Percentiles rank a stretch among this genome's conserved stretches.
Evolutionary conservation across 2,888 invertebrate genomes (phyloP).

Genomic region (Catonia carolina): DNA sequence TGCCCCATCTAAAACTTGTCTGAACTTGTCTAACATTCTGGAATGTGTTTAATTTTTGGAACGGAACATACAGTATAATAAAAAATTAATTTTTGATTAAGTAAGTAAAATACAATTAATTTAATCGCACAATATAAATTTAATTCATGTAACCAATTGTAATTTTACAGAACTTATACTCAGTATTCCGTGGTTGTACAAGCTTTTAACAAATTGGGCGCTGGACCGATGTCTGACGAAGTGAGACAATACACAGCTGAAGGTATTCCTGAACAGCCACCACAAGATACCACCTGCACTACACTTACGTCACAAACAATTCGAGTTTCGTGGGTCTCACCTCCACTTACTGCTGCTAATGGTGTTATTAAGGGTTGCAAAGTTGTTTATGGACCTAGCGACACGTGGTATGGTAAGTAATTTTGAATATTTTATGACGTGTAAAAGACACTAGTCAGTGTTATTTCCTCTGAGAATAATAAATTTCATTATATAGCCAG

Average conservation of each 20-base stretch:
- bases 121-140: no score
- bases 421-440: not conserved
- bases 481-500: no score
- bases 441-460: no score
- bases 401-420: slow-evolving; percentile 83
- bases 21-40: no score
- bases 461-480: no score
- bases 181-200: slow-evolving; percentile 94
- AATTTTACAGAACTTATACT: slow-evolving; percentile 70
- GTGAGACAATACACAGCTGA: slow-evolving; percentile 89
- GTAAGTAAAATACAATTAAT: not conserved
- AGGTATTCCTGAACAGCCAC: slow-evolving; percentile 86
- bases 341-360: slow-evolving; percentile 84
- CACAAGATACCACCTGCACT: slow-evolving; percentile 86
- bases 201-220: slow-evolving; percentile 89
- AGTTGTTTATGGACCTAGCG: slow-evolving; percentile 84
- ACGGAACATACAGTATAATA: no score
- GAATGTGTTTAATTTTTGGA: no score
- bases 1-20: no score
- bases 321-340: slow-evolving; percentile 89
- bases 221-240: slow-evolving; percentile 85
- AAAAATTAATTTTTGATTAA: no score
- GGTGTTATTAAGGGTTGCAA: slow-evolving; percentile 95
- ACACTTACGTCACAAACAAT: slow-evolving; percentile 92
- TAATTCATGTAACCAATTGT: no score